Conservation (phyloP, 1,140 invertebrate genomes). For the Aleiodes sp. region DNA sequence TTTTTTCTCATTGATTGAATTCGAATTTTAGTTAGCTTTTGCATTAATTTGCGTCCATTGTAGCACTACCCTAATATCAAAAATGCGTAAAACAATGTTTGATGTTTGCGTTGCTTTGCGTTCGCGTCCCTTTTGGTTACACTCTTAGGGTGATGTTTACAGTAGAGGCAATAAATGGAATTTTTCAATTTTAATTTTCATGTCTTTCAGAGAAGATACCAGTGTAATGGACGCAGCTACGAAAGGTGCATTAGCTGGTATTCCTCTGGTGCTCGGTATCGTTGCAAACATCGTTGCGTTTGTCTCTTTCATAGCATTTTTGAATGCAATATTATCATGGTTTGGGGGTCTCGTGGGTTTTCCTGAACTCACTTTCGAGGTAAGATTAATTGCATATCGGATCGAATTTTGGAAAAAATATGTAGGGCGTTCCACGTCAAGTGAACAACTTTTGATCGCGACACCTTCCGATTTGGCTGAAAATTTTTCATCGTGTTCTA, state of each 20-base stretch:
- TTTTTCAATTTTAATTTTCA: conserved; percentile 7
- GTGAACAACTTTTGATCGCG: too few relatives aligned
- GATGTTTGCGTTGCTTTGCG: background rate
- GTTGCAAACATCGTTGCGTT: conserved; percentile 93
- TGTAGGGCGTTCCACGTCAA: too few relatives aligned
- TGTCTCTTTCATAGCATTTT: conserved; percentile 84
- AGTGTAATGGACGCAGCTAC: conserved; percentile 90
- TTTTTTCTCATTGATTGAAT: background rate
- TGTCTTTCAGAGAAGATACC: conserved; percentile 73
- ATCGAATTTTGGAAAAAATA: too few relatives aligned
- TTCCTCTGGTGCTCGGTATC: conserved; percentile 87
- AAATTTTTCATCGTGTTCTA: too few relatives aligned
- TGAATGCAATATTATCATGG: conserved; percentile 85
- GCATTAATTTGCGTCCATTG: too few relatives aligned
- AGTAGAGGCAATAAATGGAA: too few relatives aligned
- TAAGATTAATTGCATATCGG: conserved; percentile 45
- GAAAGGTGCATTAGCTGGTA: conserved; percentile 83
- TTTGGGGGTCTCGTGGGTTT: conserved; percentile 79
- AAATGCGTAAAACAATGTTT: too few relatives aligned
- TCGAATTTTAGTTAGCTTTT: too few relatives aligned
- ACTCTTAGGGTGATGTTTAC: too few relatives aligned
- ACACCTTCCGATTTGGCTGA: too few relatives aligned
- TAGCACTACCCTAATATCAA: too few relatives aligned
- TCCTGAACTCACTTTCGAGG: conserved; percentile 65
- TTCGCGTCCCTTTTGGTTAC: too few relatives aligned